Base-by-base conservation (phyloP, 2,888 invertebrate species). In the Agonopterix arenella region DNA sequence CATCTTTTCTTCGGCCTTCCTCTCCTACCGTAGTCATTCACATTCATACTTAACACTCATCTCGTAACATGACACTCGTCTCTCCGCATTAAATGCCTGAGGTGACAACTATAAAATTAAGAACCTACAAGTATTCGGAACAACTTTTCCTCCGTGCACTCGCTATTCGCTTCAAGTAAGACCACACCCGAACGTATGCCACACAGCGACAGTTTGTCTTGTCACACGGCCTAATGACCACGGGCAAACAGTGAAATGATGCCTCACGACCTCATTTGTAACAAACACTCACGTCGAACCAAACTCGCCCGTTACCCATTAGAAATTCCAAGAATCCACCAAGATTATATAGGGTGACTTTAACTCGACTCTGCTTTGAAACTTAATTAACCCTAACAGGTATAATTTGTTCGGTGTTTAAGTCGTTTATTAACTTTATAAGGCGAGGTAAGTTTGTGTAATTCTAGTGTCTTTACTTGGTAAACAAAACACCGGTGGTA, bases 331-430 rank as follows among this genome's bases (percentile, higher is more conserved):
- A 59, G 54, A 60, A 57, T 53, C 52, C 52, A 60, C 52, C 52
- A 60, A 61, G 56, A 58, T 59, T 65, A 60, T 55, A 54, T 57
- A 59, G 60, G 56, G 49, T 50, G 48, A 49, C 54, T 58, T 58
- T 10, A 57, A 59, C 55, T 55, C 54, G 53, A 55, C 61, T 42
- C 51, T 56, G 59, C 59, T 70, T 65, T 58, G 56, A 55, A 68
- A 67, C 68, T 67, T 68, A 69, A 74, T 76, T 74, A 72, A 59
- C 56, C 47, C 61, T 62, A 69, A 68, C 71, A 67, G 11, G 64
- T 67, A 61, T 70, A 73, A 73, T 74, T 76, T 67, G 68, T 66
- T 69, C 64, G 53, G 58, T 53, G 60, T 70, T 64, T 59, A 61
- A 68, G 57, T 58, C 59, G 51, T 62, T 64, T 66, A 67, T 66